Evolutionary conservation across 2,797 vertebrate species (phyloP), one percentile per base, ranked within the genome.

Genomic region (Gymnothorax reevesii): DNA sequence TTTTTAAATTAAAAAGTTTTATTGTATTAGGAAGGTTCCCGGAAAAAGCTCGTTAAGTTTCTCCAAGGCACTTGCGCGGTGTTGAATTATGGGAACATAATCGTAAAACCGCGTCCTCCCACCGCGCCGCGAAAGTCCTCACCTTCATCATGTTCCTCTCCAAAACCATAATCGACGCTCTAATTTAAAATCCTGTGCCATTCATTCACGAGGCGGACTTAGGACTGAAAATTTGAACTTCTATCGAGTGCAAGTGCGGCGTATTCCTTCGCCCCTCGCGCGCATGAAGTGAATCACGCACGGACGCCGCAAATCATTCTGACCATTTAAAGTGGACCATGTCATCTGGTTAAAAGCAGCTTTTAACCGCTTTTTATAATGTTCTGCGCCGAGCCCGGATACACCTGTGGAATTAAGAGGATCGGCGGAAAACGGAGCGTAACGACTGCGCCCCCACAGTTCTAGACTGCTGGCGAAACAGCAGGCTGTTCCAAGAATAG

Each of bases 1-100:
- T 95, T 96, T 95, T 93, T 93, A 93, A 91, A 96, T 95, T 94
- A 94, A 93, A 94, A 91, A 94, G 88, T 96, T 96, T 42, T 95
- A 95, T 93, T 96, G 90, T 89, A 89, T 90, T 95, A 92, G 94
- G 94, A 94, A 89, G 92, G 91, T 75, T 92, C 92, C 33, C 92
- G 90, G 87, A 94, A 89, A 89, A 88, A 91, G 91, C 93, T 96
- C 91, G 90, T 95, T 87, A 88, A 94, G 91, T 93, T 95, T 91
- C 91, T 94, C 90, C 94, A 92, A 92, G 91, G 91, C 84, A 84
- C 84, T 42, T 8, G 64, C 73, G 83, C 83, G 87, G 88, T 49
- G 57, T 83, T 84, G 64, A 86, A 88, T 88, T 86, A 85, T 87
- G 57, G 49, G 59, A 87, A 59, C 79, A 33, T 17, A 82, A 80